Evolutionary conservation across 2,113 vertebrate species (phyloP), one percentile per base, ranked within the genome.

Genomic region (Struthio camelus): DNA sequence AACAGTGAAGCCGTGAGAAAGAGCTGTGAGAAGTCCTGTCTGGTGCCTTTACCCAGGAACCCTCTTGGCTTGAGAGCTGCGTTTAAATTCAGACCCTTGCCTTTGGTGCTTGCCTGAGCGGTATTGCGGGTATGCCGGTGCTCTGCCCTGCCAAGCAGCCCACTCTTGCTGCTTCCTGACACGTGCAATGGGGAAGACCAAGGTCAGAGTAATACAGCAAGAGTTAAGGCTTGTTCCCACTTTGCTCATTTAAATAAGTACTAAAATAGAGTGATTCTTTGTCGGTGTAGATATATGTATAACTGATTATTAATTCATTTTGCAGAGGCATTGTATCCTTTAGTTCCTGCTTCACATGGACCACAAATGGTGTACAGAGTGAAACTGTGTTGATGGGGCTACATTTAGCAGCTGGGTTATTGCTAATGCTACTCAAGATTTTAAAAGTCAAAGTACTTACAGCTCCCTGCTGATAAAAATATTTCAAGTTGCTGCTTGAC

Each of bases 381-480:
- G 48, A 76, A 88, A 56, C n/a, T 3, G 2, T 17, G 2, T 34
- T 9, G 58, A 54, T 28, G 24, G 73, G 70, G 56, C 61, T 34
- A 23, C 84, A 20, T 32, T 80, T 32, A n/a, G 17, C 76, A 65
- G 46, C 80, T 94, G 86, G 17, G 40, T 83, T 70, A 48, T 80
- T 93, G 80, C 76, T 85, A 65, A 76, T 80, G 85, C 76, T 40
- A 30, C 4, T 62, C 79, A 53, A 83, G 48, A 50, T 95, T 88
- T 88, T 93, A 36, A 46, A 91, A 95, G 80, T 78, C 89, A 40
- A 56, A 83, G 50, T 36, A 80, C 20, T 7, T 7, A 17, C 50
- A 65, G 94, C 77, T 93, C 54, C 80, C 83, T 50, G 86, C 94
- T 90, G 94, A 83, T 92, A 90, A 93, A 96, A 95, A 84, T 75